Evolutionary conservation across 2,113 vertebrate species (phyloP).

Genomic region (Todiramphus saurophagus): DNA sequence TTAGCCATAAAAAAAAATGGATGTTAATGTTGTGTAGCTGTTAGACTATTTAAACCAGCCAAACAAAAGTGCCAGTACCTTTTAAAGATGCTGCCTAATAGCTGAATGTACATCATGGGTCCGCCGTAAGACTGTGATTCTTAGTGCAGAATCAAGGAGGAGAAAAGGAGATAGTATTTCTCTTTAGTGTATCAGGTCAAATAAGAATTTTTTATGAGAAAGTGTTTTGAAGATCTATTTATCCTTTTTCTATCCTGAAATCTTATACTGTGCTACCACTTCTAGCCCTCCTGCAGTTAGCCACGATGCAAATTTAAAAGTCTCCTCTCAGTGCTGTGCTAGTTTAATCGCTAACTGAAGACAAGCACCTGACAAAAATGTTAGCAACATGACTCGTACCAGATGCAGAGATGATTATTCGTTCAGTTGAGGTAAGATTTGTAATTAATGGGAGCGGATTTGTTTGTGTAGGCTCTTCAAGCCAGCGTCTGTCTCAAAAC

Average conservation of each 20-base stretch:
- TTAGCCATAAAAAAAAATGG: neutral
- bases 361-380: slow-evolving; percentile 10
- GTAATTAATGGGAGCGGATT: slow-evolving; percentile 24
- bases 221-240: neutral
- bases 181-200: neutral
- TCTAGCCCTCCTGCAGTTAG: neutral
- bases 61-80: neutral
- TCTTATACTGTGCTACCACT: neutral
- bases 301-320: neutral
- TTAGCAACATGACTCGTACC: slow-evolving; percentile 19
- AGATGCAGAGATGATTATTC: slow-evolving; percentile 38
- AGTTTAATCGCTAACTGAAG: slow-evolving; percentile 41
- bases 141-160: neutral
- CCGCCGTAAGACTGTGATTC: neutral
- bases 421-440: neutral
- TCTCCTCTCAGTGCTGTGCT: neutral
- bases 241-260: neutral
- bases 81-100: neutral
- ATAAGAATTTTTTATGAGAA: neutral
- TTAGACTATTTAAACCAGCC: neutral
- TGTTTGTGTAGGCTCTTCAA: neutral
- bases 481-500: neutral
- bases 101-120: neutral
- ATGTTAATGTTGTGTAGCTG: neutral
- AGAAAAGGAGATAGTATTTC: neutral